Evolutionary conservation across 2,888 invertebrate species (phyloP).

Genomic region (Amphipyra berbera): DNA sequence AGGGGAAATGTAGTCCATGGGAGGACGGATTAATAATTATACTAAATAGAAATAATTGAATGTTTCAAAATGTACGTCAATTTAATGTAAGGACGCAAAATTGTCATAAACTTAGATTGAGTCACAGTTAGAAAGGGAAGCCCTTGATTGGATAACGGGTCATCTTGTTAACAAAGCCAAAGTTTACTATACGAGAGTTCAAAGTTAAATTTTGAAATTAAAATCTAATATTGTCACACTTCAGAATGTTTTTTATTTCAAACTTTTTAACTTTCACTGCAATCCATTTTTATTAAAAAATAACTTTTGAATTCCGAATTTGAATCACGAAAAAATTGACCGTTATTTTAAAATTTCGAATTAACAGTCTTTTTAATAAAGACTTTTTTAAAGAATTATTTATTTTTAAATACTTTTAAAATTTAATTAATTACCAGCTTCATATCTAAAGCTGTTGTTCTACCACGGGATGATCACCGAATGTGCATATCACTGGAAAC

Average conservation of each 20-base stretch:
- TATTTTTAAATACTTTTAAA: not conserved
- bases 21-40: no score
- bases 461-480: conserved; percentile 73
- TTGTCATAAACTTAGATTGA: conserved; percentile 37
- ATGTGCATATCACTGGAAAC: conserved; percentile 72
- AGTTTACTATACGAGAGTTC: not conserved
- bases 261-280: conserved; percentile 51
- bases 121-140: conserved; percentile 48
- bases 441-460: conserved; percentile 81
- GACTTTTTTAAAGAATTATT: not conserved
- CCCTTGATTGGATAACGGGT: conserved; percentile 32
- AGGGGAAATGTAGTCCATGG: no score
- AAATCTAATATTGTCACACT: conserved; percentile 10
- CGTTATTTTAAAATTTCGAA: conserved; percentile 12
- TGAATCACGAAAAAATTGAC: conserved; percentile 5
- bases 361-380: not conserved
- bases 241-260: not conserved
- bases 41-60: conserved; percentile 9
- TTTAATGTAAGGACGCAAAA: conserved; percentile 20
- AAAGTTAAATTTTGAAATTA: conserved; percentile 2
- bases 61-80: conserved; percentile 7
- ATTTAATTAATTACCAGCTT: conserved; percentile 79
- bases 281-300: conserved; percentile 48
- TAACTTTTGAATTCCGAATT: conserved; percentile 11
- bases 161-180: conserved; percentile 16